Percentiles rank a stretch among this genome's conserved stretches.
These are phyloP conservation scores for Grammomys dolichurus DNA, from an alignment of 2,113 vertebrate species.

Conservation along the genomic window DNA sequence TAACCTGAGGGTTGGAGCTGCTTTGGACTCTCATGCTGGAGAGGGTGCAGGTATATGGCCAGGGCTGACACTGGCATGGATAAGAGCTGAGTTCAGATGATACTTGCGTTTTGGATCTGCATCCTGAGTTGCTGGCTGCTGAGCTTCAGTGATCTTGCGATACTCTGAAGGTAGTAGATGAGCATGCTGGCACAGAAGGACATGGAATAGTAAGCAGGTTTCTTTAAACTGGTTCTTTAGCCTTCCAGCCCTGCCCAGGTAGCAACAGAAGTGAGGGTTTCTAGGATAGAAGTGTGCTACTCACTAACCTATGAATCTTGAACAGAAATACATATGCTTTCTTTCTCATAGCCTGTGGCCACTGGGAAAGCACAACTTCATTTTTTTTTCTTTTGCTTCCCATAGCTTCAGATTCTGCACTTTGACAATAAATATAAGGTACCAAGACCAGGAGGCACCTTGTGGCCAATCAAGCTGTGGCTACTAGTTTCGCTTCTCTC, in stretches of 20 bases:
- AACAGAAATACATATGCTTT: rapidly evolving
- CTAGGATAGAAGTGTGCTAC: no score
- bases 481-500: not conserved
- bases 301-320: not conserved
- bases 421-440: no score
- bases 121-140: slow-evolving; percentile 97
- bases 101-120: slow-evolving; percentile 96
- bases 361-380: not conserved
- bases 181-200: slow-evolving; percentile 93
- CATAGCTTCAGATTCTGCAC: not conserved
- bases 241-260: not conserved
- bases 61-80: rapidly evolving
- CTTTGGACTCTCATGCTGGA: no score
- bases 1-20: not conserved
- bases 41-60: rapidly evolving
- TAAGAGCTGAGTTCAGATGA: rapidly evolving
- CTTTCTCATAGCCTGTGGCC: no score
- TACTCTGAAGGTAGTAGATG: slow-evolving; percentile 98
- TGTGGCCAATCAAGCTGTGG: rapidly evolving
- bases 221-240: rapidly evolving
- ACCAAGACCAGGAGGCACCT: no score
- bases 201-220: rapidly evolving
- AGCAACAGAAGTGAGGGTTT: not conserved
- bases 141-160: slow-evolving; percentile 96
- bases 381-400: not conserved